A percentile compares a stretch with the other conserved stretches of the same genome.
Conservation (phyloP, 2,888 invertebrate species). For the Plutella xylostella region DNA sequence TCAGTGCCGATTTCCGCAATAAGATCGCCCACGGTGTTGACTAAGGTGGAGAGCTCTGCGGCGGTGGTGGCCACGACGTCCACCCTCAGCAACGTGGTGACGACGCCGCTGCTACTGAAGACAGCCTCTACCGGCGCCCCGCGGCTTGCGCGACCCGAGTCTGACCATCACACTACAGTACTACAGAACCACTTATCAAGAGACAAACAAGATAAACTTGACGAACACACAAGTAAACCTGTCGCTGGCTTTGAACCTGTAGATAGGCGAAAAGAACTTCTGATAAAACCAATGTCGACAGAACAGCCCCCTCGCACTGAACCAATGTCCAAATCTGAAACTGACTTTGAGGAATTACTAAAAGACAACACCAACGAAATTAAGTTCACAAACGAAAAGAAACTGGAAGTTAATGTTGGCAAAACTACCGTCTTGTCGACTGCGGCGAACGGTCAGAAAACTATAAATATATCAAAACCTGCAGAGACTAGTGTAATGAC, state of each 20-base stretch:
- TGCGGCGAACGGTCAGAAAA: slow-evolving; percentile 14
- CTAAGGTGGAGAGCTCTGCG: slow-evolving; percentile 40
- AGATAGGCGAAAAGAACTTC: slow-evolving; percentile 26
- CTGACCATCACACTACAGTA: slow-evolving; percentile 18
- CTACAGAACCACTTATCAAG: slow-evolving; percentile 23
- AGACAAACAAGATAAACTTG: slow-evolving; percentile 20
- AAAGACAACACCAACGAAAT: slow-evolving; percentile 64
- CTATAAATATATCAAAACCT: too few relatives aligned
- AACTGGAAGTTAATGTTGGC: slow-evolving; percentile 50
- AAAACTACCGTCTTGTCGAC: slow-evolving; percentile 40
- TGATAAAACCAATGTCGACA: slow-evolving; percentile 18
- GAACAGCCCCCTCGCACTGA: slow-evolving; percentile 21
- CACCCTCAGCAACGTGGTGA: slow-evolving; percentile 41
- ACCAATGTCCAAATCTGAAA: slow-evolving; percentile 44
- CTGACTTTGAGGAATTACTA: slow-evolving; percentile 61
- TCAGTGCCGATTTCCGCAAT: slow-evolving; percentile 52
- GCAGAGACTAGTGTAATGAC: not conserved
- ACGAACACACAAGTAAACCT: slow-evolving; percentile 18
- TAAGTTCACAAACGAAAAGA: slow-evolving; percentile 54
- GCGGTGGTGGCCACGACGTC: slow-evolving; percentile 35
- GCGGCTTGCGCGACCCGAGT: slow-evolving; percentile 36
- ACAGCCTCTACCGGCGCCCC: slow-evolving; percentile 30
- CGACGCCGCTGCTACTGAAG: slow-evolving; percentile 49
- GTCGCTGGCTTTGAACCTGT: slow-evolving; percentile 18
- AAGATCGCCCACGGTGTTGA: slow-evolving; percentile 41